These are phyloP conservation scores for Formica aserva DNA, from an alignment of 2,888 invertebrate species.

Conservation along the genomic window DNA sequence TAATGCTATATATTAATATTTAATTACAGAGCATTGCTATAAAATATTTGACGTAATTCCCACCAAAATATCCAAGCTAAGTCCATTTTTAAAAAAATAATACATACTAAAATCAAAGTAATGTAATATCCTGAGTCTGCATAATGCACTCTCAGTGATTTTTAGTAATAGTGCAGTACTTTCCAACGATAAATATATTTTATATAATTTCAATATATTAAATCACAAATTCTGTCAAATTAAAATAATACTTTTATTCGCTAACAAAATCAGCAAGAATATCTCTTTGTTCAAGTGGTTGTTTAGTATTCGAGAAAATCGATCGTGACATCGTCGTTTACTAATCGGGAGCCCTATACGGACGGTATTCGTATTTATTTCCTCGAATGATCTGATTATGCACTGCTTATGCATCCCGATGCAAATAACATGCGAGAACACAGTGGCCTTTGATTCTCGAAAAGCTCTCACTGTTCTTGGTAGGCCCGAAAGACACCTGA, in stretches of 20 bases:
- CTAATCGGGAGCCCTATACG: slow-evolving; percentile 37
- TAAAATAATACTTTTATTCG: slow-evolving; percentile 12
- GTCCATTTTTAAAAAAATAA: too few relatives aligned
- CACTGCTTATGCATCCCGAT: slow-evolving; percentile 69
- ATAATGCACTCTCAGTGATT: too few relatives aligned
- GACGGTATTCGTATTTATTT: slow-evolving; percentile 61
- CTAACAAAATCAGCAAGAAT: slow-evolving; percentile 22
- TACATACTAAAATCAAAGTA: too few relatives aligned
- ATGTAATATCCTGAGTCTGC: too few relatives aligned
- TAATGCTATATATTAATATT: too few relatives aligned
- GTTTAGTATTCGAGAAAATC: slow-evolving; percentile 39
- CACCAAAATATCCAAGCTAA: too few relatives aligned
- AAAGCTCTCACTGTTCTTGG: slow-evolving; percentile 60
- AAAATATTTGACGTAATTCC: too few relatives aligned
- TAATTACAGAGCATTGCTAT: too few relatives aligned
- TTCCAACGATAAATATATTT: too few relatives aligned
- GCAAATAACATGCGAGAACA: slow-evolving; percentile 73
- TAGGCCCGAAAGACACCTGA: slow-evolving; percentile 67
- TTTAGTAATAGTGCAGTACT: too few relatives aligned
- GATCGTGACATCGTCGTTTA: slow-evolving; percentile 50
- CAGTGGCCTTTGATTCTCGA: slow-evolving; percentile 71
- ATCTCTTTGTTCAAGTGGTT: slow-evolving; percentile 5
- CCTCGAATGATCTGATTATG: slow-evolving; percentile 69
- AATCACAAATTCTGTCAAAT: neutral
- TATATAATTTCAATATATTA: neutral